Base-by-base conservation (phyloP, 2,888 invertebrate species). In the Adelognathus sp. region DNA sequence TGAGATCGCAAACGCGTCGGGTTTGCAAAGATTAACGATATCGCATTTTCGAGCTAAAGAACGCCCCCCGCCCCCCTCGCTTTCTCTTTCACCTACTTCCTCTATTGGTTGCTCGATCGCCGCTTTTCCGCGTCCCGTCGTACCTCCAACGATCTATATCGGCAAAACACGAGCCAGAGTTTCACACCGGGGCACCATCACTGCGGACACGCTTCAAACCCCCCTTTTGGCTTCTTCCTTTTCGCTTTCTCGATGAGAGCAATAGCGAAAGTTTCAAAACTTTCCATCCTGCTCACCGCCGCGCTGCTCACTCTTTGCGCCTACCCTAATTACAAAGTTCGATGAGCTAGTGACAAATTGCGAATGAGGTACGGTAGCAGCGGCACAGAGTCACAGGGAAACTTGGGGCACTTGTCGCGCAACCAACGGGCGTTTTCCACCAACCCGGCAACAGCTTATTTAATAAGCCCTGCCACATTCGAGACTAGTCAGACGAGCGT, bases 241-340 rank as follows among this genome's bases (percentile, higher is more conserved):
- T 21, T 24, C 46, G 33, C 33, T 33, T 6, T 36, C 33, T 64
- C 52, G 52, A 33, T 14, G 33, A 52, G 24, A 66, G 63, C 41
- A 36, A 39, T n/a, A 54, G 61, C 33, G 24, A 31, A 54, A 18
- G 63, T 41, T 41, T 73, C 33, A 5, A 58, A 73, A 73, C 36
- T 73, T 73, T 73, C 56, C 63, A 64, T 73, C 24, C 33, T n/a
- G n/a, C n/a, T n/a, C n/a, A n/a, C n/a, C n/a, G n/a, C n/a, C 72
- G 33, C 44, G 72, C n/a, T 44, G 16, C 54, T 44, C 50, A 50
- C 24, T 21, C 56, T 41, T 24, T 33, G 11, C 63, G 54, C 33
- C 16, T 41, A 33, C 14, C 33, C 54, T 56, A 64, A 64, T 64
- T 63, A 72, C 54, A 24, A 56, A 72, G 63, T 63, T 72, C 63